Percentiles rank a stretch among this genome's conserved stretches.
Evolutionary conservation across 2,113 vertebrate species (phyloP).

Genomic region (Sapajus apella): DNA sequence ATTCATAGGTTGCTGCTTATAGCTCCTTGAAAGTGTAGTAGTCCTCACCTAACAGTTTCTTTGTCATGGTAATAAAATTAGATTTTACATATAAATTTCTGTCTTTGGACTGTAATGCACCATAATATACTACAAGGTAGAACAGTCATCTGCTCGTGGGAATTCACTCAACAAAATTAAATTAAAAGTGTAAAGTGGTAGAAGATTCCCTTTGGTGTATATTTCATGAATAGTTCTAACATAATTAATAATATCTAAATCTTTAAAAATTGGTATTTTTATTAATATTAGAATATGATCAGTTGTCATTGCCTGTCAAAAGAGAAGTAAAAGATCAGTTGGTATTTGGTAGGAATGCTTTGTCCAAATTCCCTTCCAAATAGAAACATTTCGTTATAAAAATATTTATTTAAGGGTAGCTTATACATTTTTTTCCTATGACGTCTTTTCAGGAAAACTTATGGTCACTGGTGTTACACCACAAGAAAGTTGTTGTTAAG

Average conservation of each 20-base stretch:
- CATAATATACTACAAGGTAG: neutral
- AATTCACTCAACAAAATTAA: slow-evolving; percentile 41
- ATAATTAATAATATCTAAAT: slow-evolving; percentile 1
- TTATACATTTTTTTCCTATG: neutral
- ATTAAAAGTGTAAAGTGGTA: neutral
- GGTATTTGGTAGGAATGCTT: neutral
- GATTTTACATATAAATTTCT: neutral
- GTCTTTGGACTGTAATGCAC: neutral
- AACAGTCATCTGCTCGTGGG: neutral
- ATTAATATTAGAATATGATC: neutral
- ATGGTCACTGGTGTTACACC: slow-evolving; percentile 69
- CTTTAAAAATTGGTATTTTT: neutral
- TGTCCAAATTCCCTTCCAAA: neutral
- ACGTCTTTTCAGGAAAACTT: slow-evolving; percentile 57
- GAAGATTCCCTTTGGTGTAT: neutral
- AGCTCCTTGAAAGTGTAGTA: neutral
- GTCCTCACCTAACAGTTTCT: neutral
- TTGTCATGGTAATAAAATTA: neutral
- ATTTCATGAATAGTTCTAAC: neutral
- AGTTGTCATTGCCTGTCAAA: neutral
- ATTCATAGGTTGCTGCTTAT: neutral
- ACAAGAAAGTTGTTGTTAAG: slow-evolving; percentile 79
- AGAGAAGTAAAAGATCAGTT: neutral
- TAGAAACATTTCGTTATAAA: neutral
- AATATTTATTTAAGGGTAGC: neutral